Evolutionary conservation across 2,888 invertebrate species (phyloP).

Genomic region (Drosophila percnosoma): DNA sequence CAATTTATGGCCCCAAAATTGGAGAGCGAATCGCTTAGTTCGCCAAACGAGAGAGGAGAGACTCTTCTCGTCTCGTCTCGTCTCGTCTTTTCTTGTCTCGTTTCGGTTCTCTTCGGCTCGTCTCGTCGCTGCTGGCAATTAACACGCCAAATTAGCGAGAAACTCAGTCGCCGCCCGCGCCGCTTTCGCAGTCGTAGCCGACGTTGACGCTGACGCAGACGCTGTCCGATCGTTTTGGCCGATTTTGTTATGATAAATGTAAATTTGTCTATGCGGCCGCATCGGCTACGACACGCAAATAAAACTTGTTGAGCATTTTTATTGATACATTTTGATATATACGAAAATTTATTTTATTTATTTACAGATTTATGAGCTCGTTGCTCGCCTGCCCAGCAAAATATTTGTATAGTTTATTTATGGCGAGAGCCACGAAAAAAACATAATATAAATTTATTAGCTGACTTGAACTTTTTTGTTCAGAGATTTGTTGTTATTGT

Average conservation of each 20-base stretch:
- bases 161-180: constrained; percentile 32
- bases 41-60: constrained; percentile 9
- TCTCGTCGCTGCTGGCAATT: constrained; percentile 63
- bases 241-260: constrained; percentile 62
- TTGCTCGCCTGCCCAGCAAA: constrained; percentile 52
- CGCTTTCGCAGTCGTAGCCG: constrained; percentile 11
- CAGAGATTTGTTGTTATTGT: constrained; percentile 34
- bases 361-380: constrained; percentile 79
- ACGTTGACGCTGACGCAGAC: constrained; percentile 15
- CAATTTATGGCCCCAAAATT: constrained; percentile 69
- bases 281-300: constrained; percentile 42
- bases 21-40: constrained; percentile 25
- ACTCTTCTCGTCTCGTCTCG: constrained; percentile 10
- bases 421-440: constrained; percentile 53
- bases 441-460: constrained; percentile 67
- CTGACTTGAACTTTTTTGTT: constrained; percentile 60
- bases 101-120: constrained; percentile 28
- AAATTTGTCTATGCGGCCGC: constrained; percentile 56
- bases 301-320: constrained; percentile 79
- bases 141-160: constrained; percentile 78
- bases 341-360: constrained; percentile 76
- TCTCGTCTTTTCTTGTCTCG: constrained; percentile 25
- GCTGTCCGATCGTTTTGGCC: constrained; percentile 39
- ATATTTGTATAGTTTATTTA: constrained; percentile 76
- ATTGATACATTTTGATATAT: constrained; percentile 78